Evolutionary conservation across 2,888 invertebrate species (phyloP).

Genomic region (Drosophila seclusa): DNA sequence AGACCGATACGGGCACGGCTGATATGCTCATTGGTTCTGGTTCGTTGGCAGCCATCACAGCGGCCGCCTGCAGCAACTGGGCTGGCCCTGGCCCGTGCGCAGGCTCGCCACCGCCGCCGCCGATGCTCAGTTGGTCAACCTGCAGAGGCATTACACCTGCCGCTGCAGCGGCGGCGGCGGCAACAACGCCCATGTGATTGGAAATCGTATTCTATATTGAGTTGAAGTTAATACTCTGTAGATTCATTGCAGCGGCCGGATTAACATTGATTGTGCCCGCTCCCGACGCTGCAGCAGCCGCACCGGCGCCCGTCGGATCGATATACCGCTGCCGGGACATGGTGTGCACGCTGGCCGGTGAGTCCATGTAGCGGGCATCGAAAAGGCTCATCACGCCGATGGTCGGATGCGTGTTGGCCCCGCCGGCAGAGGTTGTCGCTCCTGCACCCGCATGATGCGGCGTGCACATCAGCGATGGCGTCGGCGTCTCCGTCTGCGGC

Average conservation of each 20-base stretch:
- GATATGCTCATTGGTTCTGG: slow-evolving; percentile 74
- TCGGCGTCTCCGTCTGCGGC: slow-evolving; percentile 85
- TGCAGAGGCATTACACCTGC: slow-evolving; percentile 53
- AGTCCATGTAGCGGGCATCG: slow-evolving; percentile 90
- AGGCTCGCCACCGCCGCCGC: slow-evolving; percentile 32
- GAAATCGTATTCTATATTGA: slow-evolving; percentile 88
- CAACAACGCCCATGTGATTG: slow-evolving; percentile 70
- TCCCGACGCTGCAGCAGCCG: slow-evolving; percentile 65
- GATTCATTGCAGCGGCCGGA: slow-evolving; percentile 88
- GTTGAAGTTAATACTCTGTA: slow-evolving; percentile 91
- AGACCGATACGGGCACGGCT: slow-evolving; percentile 68
- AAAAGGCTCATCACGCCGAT: slow-evolving; percentile 90
- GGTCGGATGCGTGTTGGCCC: slow-evolving; percentile 85
- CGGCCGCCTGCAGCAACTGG: slow-evolving; percentile 69
- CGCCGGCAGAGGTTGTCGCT: slow-evolving; percentile 47
- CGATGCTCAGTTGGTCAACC: slow-evolving; percentile 43
- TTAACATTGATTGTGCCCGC: slow-evolving; percentile 85
- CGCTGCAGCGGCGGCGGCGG: slow-evolving; percentile 56
- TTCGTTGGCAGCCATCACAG: slow-evolving; percentile 63
- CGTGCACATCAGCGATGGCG: slow-evolving; percentile 87
- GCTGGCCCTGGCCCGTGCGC: slow-evolving; percentile 43
- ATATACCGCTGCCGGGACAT: slow-evolving; percentile 86
- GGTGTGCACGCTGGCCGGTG: slow-evolving; percentile 87
- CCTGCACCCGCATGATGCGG: slow-evolving; percentile 85
- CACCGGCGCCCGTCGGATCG: slow-evolving; percentile 79